phyloP scores from a whole-genome alignment of 1,140 invertebrate species.

The Idris sp. region DNA sequence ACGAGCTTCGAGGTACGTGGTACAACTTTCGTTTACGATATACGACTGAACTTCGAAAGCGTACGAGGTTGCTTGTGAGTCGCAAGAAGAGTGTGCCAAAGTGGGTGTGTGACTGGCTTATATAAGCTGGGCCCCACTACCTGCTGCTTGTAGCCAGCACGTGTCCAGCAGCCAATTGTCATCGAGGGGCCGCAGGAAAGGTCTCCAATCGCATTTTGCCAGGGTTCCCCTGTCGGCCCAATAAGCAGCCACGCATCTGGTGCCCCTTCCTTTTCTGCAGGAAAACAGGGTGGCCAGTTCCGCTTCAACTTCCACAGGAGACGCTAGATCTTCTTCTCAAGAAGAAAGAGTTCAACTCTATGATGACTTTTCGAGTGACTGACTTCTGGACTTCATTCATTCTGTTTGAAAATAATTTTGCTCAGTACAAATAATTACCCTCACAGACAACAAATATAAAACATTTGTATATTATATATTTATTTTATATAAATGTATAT shows the following conservation, averaged over 20 bases:
- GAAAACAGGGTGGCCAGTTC: too few species aligned
- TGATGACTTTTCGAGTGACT: constrained; percentile 27
- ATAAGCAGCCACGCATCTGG: constrained; percentile 16
- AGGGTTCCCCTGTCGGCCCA: constrained; percentile 8
- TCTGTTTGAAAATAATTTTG: too few species aligned
- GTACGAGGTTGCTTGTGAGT: constrained; percentile 16
- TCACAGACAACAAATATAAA: too few species aligned
- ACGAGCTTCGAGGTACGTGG: not conserved
- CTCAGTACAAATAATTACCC: too few species aligned
- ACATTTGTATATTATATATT: too few species aligned
- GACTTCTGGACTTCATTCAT: too few species aligned
- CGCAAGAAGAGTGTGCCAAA: constrained; percentile 22
- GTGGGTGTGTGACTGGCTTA: constrained; percentile 28
- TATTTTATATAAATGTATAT: too few species aligned
- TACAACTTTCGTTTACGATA: constrained; percentile 14
- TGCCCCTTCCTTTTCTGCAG: constrained; percentile 4
- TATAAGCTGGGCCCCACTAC: constrained; percentile 20
- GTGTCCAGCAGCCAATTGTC: constrained; percentile 32
- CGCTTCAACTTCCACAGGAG: not conserved
- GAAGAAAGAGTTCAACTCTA: constrained; percentile 9
- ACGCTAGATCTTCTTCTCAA: constrained; percentile 25
- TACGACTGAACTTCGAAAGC: constrained; percentile 21
- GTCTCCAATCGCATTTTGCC: constrained; percentile 11
- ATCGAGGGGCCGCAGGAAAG: constrained; percentile 30
- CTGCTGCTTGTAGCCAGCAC: not conserved